These are phyloP conservation scores for Bombus consobrinus DNA, from an alignment of 1,140 invertebrate species.

Conservation along the genomic window DNA sequence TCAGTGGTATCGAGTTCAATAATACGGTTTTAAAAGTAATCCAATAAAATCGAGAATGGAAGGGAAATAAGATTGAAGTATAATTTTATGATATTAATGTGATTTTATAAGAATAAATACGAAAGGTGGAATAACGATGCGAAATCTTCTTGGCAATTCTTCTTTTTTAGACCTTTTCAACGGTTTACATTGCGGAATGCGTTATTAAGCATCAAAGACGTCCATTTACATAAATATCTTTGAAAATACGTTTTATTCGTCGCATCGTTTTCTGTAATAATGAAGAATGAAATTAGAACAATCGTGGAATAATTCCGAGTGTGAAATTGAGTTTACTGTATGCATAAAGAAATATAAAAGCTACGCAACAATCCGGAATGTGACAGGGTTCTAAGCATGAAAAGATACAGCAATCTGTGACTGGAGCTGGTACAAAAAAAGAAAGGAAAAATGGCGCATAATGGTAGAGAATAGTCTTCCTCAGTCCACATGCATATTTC, in stretches of 20 bases:
- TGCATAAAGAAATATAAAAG: background rate
- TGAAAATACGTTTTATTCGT: background rate
- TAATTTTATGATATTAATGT: background rate
- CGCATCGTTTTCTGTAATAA: too few relatives aligned
- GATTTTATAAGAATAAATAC: background rate
- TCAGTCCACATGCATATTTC: conserved; percentile 47
- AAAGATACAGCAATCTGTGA: conserved; percentile 47
- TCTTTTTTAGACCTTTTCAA: background rate
- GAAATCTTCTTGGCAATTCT: background rate
- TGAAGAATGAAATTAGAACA: too few relatives aligned
- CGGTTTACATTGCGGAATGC: background rate
- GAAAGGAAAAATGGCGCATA: conserved; percentile 16
- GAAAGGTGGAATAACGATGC: background rate
- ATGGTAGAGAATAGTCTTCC: conserved; percentile 42
- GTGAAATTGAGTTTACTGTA: conserved; percentile 14
- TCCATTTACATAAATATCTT: too few relatives aligned
- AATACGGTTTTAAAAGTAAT: background rate
- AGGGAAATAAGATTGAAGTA: background rate
- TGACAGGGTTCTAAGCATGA: background rate
- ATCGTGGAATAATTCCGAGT: background rate
- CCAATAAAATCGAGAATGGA: background rate
- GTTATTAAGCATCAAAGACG: background rate
- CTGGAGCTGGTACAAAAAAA: background rate
- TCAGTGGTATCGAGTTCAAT: background rate
- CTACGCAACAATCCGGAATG: conserved; percentile 2